Conservation (phyloP, 2,888 invertebrate species). For the Tetanocera ferruginea region DNA sequence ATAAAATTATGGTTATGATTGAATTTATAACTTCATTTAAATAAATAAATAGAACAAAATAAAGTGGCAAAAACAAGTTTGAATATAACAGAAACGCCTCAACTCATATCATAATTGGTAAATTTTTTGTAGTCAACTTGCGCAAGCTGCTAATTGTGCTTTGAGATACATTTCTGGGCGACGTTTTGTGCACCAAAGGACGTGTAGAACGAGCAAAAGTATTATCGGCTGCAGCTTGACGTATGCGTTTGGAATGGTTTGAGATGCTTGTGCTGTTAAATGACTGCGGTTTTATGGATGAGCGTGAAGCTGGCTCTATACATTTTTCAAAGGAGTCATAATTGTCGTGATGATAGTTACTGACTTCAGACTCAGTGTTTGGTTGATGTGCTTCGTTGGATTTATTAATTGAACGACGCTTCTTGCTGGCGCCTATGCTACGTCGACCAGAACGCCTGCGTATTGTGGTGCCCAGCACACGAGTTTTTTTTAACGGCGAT, state of each 20-base stretch:
- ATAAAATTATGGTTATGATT: background rate
- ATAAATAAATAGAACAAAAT: background rate
- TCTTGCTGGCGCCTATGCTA: conserved; percentile 36
- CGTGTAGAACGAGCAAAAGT: background rate
- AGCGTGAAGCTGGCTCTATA: conserved; percentile 54
- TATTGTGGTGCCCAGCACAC: background rate
- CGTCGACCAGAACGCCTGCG: conserved; percentile 13
- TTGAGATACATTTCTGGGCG: background rate
- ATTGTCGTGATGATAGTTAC: conserved; percentile 44
- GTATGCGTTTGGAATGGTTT: background rate
- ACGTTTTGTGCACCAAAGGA: background rate
- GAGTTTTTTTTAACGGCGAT: conserved; percentile 1
- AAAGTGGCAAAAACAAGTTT: background rate
- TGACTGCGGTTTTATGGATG: conserved; percentile 49
- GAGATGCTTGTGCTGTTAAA: conserved; percentile 19
- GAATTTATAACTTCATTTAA: background rate
- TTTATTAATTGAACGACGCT: conserved; percentile 47
- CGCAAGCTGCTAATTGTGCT: conserved; percentile 43
- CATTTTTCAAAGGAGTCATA: conserved; percentile 55
- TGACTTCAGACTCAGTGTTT: background rate
- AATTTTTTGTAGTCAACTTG: conserved; percentile 60
- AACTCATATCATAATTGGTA: conserved; percentile 60
- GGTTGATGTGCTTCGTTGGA: background rate
- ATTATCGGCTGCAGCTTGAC: conserved; percentile 42
- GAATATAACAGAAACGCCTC: background rate